These are phyloP conservation scores for Microcebus lehilahytsara DNA, from an alignment of 2,113 vertebrate species.

Conservation along the genomic window DNA sequence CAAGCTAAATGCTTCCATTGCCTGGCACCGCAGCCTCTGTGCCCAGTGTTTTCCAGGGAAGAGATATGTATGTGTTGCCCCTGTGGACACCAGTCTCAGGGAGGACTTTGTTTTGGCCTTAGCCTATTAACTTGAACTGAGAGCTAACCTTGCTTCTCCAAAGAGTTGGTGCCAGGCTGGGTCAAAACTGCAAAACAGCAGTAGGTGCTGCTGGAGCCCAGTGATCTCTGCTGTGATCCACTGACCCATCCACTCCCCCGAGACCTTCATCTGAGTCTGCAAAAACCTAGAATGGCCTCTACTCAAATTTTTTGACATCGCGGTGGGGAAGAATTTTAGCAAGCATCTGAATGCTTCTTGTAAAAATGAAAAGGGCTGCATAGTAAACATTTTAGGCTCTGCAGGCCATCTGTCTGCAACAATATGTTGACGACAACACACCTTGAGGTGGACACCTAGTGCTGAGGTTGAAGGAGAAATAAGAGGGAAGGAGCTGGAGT, in stretches of 20 bases:
- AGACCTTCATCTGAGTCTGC: background rate
- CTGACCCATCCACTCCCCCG: fast-evolving
- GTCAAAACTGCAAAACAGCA: background rate
- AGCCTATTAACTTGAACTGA: background rate
- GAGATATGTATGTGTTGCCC: background rate
- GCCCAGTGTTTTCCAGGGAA: background rate
- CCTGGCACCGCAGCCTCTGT: background rate
- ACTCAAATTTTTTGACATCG: background rate
- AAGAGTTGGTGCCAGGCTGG: background rate
- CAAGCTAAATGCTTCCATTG: background rate
- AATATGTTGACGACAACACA: background rate
- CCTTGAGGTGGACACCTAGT: background rate
- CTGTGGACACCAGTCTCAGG: background rate
- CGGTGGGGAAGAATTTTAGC: background rate
- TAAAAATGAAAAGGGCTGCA: background rate
- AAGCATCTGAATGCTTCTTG: background rate
- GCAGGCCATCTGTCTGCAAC: background rate
- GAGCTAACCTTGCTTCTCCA: background rate
- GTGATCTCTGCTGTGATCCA: background rate
- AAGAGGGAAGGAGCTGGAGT: background rate
- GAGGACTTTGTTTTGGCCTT: background rate
- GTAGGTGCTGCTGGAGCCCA: background rate
- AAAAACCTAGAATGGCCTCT: background rate
- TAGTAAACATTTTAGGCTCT: background rate
- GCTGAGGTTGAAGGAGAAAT: background rate